A percentile compares a stretch with the other conserved stretches of the same genome.
These are phyloP conservation scores for Sisor rabdophorus DNA, from an alignment of 2,113 vertebrate species.

Conservation along the genomic window DNA sequence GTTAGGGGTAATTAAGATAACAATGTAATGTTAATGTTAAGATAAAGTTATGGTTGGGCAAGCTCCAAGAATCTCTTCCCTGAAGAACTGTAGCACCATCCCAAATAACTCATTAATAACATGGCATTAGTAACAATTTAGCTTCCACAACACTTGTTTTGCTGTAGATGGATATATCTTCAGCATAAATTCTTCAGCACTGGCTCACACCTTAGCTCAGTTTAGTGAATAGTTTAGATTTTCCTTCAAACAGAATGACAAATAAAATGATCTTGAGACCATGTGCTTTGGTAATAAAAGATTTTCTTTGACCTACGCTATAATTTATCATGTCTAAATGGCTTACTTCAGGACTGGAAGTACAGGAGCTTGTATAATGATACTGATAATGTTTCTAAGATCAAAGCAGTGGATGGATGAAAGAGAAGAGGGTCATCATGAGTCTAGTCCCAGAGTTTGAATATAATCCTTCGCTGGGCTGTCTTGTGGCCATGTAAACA, in stretches of 20 bases:
- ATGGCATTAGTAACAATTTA: not conserved
- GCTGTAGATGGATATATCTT: not conserved
- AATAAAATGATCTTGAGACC: slow-evolving; percentile 20
- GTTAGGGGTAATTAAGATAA: no score
- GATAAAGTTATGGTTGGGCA: no score
- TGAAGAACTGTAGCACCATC: not conserved
- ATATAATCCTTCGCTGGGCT: not conserved
- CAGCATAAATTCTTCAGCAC: not conserved
- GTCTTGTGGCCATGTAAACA: not conserved
- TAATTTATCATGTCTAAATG: not conserved
- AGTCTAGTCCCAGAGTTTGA: not conserved
- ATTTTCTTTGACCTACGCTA: not conserved
- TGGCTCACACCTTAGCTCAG: not conserved
- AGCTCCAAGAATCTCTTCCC: not conserved
- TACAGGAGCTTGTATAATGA: not conserved
- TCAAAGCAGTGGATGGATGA: slow-evolving; percentile 14
- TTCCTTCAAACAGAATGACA: slow-evolving; percentile 6
- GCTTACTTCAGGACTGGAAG: not conserved
- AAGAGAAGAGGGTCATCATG: not conserved
- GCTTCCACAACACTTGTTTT: not conserved
- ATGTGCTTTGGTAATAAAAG: not conserved
- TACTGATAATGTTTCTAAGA: slow-evolving; percentile 9
- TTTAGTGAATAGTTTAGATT: slow-evolving; percentile 33
- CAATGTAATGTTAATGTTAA: no score
- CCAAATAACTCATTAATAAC: not conserved